Base-by-base conservation (phyloP, 2,888 invertebrate species). In the Tinea trinotella region DNA sequence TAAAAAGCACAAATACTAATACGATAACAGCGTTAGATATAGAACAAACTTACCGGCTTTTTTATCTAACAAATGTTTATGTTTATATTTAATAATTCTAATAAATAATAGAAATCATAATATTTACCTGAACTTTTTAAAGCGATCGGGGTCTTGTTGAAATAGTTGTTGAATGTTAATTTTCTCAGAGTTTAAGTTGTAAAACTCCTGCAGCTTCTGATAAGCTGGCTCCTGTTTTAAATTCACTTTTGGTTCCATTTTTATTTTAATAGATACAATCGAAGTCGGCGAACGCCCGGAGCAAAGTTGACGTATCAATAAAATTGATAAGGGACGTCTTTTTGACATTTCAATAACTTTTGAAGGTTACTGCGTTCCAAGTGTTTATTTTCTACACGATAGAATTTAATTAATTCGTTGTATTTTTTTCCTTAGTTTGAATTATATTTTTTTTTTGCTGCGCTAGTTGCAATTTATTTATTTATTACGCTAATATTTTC, bases 161-260 rank as follows among this genome's bases (percentile, higher is more conserved):
- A 99, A 98, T 63, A 98, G 81, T 59, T 95, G 89, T 59, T 89
- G 89, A 66, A 99, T 95, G 65, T 94, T 92, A 44, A 98, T 87
- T 64, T 91, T 91, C 19, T 89, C 85, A 10, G 92, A 93, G 68
- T 92, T 90, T 6, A 83, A 77, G 60, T 92, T 84, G 71, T 90
- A 96, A 74, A 91, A 92, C 56, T 91, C 88, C 66, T 93, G 89
- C 44, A 98, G 81, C 74, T 93, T 91, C 65, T 90, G 88, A 88
- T 90, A 98, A 10, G 90, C 88, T 13, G 91, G 80, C 64, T 95
- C 94, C 58, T 82, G 67, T 59, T 66, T 74, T 56, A 87, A 65
- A 61, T 69, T 79, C 20, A 75, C 66, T 71, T 85, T 86, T 18
- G 80, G 74, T 50, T 85, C 84, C 87, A 87, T 87, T 58, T 60